Percentiles rank a stretch among this genome's conserved stretches.
These are phyloP conservation scores for Stenotaenia linearis DNA, from an alignment of 2,888 invertebrate species.

Conservation along the genomic window DNA sequence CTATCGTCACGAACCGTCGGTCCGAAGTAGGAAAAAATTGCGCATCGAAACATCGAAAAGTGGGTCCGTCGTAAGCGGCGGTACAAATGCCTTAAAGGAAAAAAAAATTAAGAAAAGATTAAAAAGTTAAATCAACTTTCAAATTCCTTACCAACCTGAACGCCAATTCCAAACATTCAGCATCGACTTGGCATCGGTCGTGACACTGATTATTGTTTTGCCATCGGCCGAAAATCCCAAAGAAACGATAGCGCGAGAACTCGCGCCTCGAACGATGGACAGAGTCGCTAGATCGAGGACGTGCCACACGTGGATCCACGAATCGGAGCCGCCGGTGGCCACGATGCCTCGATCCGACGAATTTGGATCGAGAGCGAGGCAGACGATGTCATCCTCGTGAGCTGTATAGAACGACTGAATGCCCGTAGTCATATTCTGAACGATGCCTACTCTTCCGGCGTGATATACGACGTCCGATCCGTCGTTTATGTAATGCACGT, in stretches of 20 bases:
- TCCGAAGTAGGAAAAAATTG: constrained; percentile 43
- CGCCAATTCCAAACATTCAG: constrained; percentile 51
- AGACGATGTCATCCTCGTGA: constrained; percentile 60
- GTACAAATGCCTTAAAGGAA: too few relatives aligned
- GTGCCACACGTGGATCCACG: constrained; percentile 50
- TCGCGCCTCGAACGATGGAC: constrained; percentile 45
- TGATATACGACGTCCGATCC: constrained; percentile 47
- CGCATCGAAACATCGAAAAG: constrained; percentile 23
- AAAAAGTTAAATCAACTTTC: too few relatives aligned
- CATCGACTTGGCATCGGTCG: constrained; percentile 48
- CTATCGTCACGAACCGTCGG: constrained; percentile 48
- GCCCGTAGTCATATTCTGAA: constrained; percentile 44
- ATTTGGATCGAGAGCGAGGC: constrained; percentile 44
- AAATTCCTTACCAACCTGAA: too few relatives aligned
- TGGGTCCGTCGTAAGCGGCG: constrained; percentile 40
- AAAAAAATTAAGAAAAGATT: too few relatives aligned
- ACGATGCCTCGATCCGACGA: constrained; percentile 38
- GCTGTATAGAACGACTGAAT: constrained; percentile 70
- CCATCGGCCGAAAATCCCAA: constrained; percentile 48
- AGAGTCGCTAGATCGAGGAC: constrained; percentile 43
- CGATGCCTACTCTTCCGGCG: constrained; percentile 48
- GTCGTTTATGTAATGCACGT: constrained; percentile 46
- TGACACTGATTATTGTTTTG: constrained; percentile 47
- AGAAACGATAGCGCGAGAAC: constrained; percentile 34
- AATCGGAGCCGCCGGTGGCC: constrained; percentile 49